These are phyloP conservation scores for Eristalinus aeneus DNA, from an alignment of 2,888 invertebrate species.

Conservation along the genomic window DNA sequence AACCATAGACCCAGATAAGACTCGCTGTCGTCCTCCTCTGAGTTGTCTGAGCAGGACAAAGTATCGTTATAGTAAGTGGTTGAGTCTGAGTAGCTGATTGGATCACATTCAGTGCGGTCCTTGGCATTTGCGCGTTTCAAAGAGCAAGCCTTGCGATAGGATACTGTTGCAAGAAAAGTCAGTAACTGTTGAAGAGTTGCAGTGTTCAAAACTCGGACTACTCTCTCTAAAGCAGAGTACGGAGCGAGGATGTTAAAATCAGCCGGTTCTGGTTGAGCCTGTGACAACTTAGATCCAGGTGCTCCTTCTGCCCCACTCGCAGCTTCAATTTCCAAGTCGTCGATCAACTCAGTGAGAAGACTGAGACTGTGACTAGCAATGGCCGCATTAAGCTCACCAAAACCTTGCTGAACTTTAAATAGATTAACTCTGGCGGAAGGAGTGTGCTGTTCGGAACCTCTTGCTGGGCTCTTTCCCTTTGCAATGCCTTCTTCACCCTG, in stretches of 20 bases:
- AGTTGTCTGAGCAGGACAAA: constrained; percentile 94
- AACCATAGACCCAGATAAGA: constrained; percentile 91
- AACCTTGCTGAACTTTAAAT: constrained; percentile 90
- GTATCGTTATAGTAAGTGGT: constrained; percentile 98
- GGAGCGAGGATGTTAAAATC: constrained; percentile 80
- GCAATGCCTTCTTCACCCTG: constrained; percentile 73
- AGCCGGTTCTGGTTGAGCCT: constrained; percentile 76
- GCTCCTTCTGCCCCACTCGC: constrained; percentile 73
- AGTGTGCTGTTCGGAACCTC: constrained; percentile 81
- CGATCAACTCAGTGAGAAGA: constrained; percentile 81
- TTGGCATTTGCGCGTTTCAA: constrained; percentile 90
- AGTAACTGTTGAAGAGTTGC: constrained; percentile 85
- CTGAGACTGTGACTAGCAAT: constrained; percentile 92
- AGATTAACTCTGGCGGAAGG: constrained; percentile 85
- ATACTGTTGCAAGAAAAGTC: constrained; percentile 93
- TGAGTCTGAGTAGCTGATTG: constrained; percentile 92
- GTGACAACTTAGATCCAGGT: constrained; percentile 16
- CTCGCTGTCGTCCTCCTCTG: constrained; percentile 88
- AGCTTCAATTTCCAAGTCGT: constrained; percentile 80
- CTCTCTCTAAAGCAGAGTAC: constrained; percentile 81
- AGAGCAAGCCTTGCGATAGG: constrained; percentile 94
- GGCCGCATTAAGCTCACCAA: constrained; percentile 94
- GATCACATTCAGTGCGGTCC: constrained; percentile 89
- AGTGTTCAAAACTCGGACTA: constrained; percentile 81
- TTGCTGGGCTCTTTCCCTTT: constrained; percentile 77